Evolutionary conservation across 2,888 invertebrate genomes (phyloP).

Genomic region (Zootermopsis nevadensis): DNA sequence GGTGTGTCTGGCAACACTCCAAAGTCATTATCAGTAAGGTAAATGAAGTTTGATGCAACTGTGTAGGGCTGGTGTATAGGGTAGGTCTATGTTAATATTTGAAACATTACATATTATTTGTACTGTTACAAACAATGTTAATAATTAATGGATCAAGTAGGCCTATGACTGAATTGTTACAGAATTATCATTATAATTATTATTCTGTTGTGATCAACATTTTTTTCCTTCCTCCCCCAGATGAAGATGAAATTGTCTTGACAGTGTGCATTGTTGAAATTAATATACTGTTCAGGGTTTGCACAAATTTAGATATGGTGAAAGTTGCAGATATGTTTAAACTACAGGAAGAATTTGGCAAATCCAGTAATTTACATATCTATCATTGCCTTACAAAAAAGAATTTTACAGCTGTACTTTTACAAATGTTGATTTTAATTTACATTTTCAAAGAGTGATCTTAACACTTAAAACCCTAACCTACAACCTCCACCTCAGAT

Average conservation of each 20-base stretch:
- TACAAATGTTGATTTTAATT: slow-evolving; percentile 47
- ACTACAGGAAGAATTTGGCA: slow-evolving; percentile 48
- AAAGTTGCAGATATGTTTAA: background rate
- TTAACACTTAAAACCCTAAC: slow-evolving; percentile 14
- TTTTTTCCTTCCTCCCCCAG: background rate
- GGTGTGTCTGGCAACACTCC: background rate
- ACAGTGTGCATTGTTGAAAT: slow-evolving; percentile 48
- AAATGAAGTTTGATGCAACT: background rate
- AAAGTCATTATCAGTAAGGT: too few species aligned
- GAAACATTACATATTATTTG: background rate
- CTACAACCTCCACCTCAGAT: background rate
- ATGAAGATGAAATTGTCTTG: slow-evolving; percentile 29
- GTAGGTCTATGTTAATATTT: background rate
- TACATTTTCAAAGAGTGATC: slow-evolving; percentile 38
- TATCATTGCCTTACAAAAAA: slow-evolving; percentile 53
- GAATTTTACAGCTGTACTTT: slow-evolving; percentile 51
- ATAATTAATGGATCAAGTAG: background rate
- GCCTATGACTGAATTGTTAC: background rate
- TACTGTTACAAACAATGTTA: background rate
- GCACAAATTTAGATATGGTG: slow-evolving; percentile 17
- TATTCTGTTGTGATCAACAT: slow-evolving; percentile 6
- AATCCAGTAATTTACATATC: slow-evolving; percentile 54
- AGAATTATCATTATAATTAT: background rate
- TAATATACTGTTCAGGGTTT: slow-evolving; percentile 28
- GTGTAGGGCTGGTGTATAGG: background rate